phyloP scores from a whole-genome alignment of 2,888 invertebrate species.

The Camponotus fellah region DNA sequence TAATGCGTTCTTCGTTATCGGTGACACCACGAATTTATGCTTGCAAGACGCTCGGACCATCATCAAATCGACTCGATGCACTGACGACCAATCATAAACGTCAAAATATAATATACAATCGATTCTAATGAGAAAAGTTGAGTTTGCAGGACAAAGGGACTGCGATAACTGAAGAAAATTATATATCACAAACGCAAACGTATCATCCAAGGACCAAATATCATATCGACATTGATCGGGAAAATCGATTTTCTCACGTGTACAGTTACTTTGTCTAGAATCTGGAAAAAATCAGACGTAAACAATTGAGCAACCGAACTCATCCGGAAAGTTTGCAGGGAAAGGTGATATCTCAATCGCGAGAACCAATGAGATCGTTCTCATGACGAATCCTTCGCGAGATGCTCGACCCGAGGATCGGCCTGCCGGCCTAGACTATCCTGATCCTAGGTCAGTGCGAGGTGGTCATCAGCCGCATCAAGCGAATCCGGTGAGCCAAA shows the following conservation, averaged over 20 bases:
- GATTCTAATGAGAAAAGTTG: background rate
- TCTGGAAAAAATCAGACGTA: conserved; percentile 22
- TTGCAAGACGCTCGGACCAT: background rate
- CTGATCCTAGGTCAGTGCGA: conserved; percentile 78
- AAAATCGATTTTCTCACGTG: conserved; percentile 1
- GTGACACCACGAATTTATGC: conserved; percentile 15
- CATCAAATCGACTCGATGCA: background rate
- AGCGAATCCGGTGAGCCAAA: conserved; percentile 72
- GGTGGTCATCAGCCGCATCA: conserved; percentile 77
- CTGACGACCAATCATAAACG: background rate
- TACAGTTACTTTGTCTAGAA: background rate
- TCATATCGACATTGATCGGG: conserved; percentile 32
- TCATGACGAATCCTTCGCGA: conserved; percentile 85
- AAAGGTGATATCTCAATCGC: conserved; percentile 63
- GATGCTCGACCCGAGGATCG: conserved; percentile 84
- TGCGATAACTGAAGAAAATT: conserved; percentile 2
- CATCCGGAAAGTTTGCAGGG: conserved; percentile 22
- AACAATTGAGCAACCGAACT: conserved; percentile 57
- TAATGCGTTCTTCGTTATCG: conserved; percentile 23
- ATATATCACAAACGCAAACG: conserved; percentile 36
- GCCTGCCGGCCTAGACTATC: conserved; percentile 83
- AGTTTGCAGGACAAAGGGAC: background rate
- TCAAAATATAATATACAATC: background rate
- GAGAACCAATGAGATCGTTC: conserved; percentile 75
- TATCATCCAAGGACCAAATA: conserved; percentile 46